These are phyloP conservation scores for Ostrea edulis DNA, from an alignment of 1,140 invertebrate genomes.

Conservation along the genomic window DNA sequence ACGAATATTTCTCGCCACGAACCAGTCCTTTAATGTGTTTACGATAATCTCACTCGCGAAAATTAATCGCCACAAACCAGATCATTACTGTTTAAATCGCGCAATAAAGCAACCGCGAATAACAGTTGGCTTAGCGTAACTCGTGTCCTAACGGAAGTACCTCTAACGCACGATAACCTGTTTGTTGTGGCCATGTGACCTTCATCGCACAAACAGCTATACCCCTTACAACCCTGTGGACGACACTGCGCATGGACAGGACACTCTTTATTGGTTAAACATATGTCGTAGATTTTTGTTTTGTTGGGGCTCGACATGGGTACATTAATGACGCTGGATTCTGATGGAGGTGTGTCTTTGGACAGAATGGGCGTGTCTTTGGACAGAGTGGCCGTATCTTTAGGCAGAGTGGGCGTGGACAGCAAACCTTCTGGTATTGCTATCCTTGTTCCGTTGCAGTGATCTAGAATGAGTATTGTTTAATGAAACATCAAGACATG, in stretches of 20 bases:
- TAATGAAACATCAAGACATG: too few species aligned
- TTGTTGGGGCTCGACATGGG: neutral
- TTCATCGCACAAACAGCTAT: constrained; percentile 45
- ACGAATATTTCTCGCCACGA: too few species aligned
- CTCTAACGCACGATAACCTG: constrained; percentile 47
- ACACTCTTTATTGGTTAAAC: constrained; percentile 39
- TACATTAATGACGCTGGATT: neutral
- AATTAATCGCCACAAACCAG: too few species aligned
- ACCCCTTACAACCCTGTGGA: constrained; percentile 47
- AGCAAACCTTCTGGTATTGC: constrained; percentile 13
- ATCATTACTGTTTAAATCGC: too few species aligned
- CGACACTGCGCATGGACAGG: constrained; percentile 47
- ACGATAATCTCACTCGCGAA: too few species aligned
- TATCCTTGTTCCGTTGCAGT: constrained; percentile 46
- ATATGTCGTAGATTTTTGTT: constrained; percentile 29
- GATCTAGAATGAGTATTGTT: constrained; percentile 20
- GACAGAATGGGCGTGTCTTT: neutral
- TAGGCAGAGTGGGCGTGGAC: neutral
- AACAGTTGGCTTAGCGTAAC: too few species aligned
- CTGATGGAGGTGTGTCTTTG: neutral
- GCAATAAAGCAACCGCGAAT: too few species aligned
- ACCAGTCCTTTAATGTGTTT: too few species aligned
- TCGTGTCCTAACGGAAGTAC: neutral
- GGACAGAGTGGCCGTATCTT: neutral
- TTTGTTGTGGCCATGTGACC: constrained; percentile 47